A percentile compares a stretch with the other conserved stretches of the same genome.
phyloP scores from a whole-genome alignment of 2,113 vertebrate genomes.

The Nothoprocta pentlandii region DNA sequence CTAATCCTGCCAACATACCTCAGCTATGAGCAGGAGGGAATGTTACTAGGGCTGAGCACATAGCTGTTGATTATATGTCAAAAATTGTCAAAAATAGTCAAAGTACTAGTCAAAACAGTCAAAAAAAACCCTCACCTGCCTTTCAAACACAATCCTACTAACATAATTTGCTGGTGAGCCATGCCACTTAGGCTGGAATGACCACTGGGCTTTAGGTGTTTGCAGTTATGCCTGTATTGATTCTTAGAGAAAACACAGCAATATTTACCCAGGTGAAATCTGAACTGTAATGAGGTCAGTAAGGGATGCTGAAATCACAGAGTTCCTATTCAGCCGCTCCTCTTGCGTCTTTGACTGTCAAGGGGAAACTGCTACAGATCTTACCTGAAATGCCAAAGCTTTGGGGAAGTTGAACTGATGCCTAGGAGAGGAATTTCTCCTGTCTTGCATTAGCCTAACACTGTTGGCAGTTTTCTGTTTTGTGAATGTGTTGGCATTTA shows the following conservation, averaged over 20 bases:
- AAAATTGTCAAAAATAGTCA: background rate
- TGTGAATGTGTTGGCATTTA: background rate
- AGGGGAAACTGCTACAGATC: background rate
- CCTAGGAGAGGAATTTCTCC: accelerated
- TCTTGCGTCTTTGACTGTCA: background rate
- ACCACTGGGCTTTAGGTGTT: background rate
- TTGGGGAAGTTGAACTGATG: background rate
- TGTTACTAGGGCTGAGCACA: background rate
- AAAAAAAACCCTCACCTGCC: background rate
- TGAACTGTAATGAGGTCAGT: background rate
- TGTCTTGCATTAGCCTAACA: background rate
- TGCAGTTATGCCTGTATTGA: background rate
- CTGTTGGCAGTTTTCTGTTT: background rate
- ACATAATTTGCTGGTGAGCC: background rate
- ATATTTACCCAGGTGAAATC: background rate
- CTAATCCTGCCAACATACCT: background rate
- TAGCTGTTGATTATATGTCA: background rate
- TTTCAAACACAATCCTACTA: accelerated
- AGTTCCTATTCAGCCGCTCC: background rate
- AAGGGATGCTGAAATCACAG: background rate
- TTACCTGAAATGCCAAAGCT: background rate
- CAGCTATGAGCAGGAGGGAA: background rate
- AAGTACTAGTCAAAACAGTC: no score
- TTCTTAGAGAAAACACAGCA: background rate
- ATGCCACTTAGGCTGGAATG: background rate